Percentiles rank a stretch among this genome's conserved stretches.
phyloP scores from a whole-genome alignment of 30 jellyfish, hydroid and myxozoan species.

The Phacellophora camtschatica region DNA sequence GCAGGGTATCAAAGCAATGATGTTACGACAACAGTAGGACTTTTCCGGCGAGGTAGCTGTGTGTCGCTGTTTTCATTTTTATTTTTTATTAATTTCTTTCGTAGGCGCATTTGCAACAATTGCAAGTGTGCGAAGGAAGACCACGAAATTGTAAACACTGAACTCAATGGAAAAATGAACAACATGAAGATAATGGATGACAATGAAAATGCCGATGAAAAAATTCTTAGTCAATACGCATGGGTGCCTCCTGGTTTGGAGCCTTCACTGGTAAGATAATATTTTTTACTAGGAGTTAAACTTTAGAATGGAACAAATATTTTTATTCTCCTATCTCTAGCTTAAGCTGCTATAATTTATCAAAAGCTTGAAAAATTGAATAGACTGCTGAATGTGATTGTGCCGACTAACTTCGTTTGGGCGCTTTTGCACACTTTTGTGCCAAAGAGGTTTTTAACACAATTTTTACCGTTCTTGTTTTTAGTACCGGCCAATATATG shows the following conservation, averaged over 20 bases:
- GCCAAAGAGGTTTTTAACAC: too few species aligned
- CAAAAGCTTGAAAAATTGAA: too few species aligned
- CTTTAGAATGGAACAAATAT: too few species aligned
- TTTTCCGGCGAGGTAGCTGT: slow-evolving; percentile 21
- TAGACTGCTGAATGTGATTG: too few species aligned
- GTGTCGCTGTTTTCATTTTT: neutral
- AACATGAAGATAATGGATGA: slow-evolving; percentile 51
- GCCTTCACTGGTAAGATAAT: slow-evolving; percentile 69
- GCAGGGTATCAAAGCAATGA: neutral
- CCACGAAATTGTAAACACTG: slow-evolving; percentile 69
- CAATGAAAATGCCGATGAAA: slow-evolving; percentile 24
- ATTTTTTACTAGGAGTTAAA: too few species aligned
- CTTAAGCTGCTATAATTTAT: too few species aligned
- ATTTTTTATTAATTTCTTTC: neutral
- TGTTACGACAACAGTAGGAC: neutral
- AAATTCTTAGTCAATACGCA: slow-evolving; percentile 56
- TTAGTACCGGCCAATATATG: too few species aligned
- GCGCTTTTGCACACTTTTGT: too few species aligned
- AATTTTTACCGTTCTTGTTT: too few species aligned
- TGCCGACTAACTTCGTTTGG: too few species aligned
- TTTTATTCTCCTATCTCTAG: too few species aligned
- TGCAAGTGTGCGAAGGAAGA: slow-evolving; percentile 85
- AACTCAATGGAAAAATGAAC: slow-evolving; percentile 39
- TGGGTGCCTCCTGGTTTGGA: slow-evolving; percentile 98
- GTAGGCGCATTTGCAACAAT: slow-evolving; percentile 77